These are phyloP conservation scores for Tetraneura akinire DNA, from an alignment of 1,140 invertebrate species.

Conservation along the genomic window DNA sequence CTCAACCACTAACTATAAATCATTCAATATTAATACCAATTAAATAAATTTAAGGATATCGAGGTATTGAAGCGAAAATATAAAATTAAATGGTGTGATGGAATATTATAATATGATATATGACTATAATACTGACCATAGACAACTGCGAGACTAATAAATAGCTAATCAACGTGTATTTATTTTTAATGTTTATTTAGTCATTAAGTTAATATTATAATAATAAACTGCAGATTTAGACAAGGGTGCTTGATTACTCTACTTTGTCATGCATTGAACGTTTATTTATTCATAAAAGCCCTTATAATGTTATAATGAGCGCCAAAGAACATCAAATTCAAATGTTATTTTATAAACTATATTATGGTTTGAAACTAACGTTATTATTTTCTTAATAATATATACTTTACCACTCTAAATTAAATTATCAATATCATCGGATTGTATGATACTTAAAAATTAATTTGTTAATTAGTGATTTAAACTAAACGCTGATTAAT, in stretches of 20 bases:
- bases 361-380: too few relatives aligned
- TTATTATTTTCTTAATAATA: too few relatives aligned
- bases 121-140: too few relatives aligned
- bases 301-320: conserved; percentile 1
- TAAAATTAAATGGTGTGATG: not conserved
- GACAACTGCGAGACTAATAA: too few relatives aligned
- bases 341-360: not conserved
- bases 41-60: conserved; percentile 3
- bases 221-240: not conserved
- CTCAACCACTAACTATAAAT: conserved; percentile 31
- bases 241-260: conserved; percentile 16
- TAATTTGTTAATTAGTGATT: too few relatives aligned
- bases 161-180: not conserved
- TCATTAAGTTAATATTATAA: conserved; percentile 1
- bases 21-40: conserved; percentile 21
- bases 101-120: not conserved
- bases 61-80: not conserved
- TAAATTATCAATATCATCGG: too few relatives aligned
- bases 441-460: too few relatives aligned
- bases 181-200: conserved; percentile 20
- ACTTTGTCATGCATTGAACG: conserved; percentile 25
- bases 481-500: too few relatives aligned
- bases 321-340: not conserved
- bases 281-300: conserved; percentile 24
- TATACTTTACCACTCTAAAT: too few relatives aligned